phyloP scores from a whole-genome alignment of 2,888 invertebrate genomes.

The Coleophora flavipennella region DNA sequence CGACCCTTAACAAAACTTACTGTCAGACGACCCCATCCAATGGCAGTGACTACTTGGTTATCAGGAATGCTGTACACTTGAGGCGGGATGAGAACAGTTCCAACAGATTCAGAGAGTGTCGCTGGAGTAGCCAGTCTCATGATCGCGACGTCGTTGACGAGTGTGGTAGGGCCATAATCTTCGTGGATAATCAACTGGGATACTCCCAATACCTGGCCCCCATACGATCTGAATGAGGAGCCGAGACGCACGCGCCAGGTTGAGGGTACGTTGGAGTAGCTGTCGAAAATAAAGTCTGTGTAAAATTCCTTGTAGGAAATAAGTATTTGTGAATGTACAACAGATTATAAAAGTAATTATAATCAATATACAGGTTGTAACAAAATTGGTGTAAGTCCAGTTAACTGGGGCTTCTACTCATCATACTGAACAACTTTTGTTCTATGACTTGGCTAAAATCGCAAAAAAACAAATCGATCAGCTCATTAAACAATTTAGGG shows the following conservation, averaged over 20 bases:
- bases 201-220: constrained; percentile 20
- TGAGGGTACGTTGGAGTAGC: constrained; percentile 20
- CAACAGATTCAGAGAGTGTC: constrained; percentile 15
- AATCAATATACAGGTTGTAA: too few species aligned
- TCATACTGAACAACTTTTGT: too few species aligned
- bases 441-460: too few species aligned
- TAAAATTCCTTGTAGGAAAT: neutral
- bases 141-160: constrained; percentile 32
- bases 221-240: constrained; percentile 24
- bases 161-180: constrained; percentile 16
- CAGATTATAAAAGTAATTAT: neutral
- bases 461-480: too few species aligned
- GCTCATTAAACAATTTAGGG: too few species aligned
- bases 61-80: constrained; percentile 27
- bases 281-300: constrained; percentile 1
- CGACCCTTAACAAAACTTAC: too few species aligned
- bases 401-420: too few species aligned
- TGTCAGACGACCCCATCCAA: too few species aligned
- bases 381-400: too few species aligned
- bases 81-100: constrained; percentile 27
- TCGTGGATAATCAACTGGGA: constrained; percentile 20
- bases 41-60: constrained; percentile 29
- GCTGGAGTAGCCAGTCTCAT: constrained; percentile 16
- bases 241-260: constrained; percentile 27
- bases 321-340: neutral